A percentile compares a stretch with the other conserved stretches of the same genome.
These are phyloP conservation scores for Drosophila obscura DNA, from an alignment of 1,140 invertebrate species.

Conservation along the genomic window DNA sequence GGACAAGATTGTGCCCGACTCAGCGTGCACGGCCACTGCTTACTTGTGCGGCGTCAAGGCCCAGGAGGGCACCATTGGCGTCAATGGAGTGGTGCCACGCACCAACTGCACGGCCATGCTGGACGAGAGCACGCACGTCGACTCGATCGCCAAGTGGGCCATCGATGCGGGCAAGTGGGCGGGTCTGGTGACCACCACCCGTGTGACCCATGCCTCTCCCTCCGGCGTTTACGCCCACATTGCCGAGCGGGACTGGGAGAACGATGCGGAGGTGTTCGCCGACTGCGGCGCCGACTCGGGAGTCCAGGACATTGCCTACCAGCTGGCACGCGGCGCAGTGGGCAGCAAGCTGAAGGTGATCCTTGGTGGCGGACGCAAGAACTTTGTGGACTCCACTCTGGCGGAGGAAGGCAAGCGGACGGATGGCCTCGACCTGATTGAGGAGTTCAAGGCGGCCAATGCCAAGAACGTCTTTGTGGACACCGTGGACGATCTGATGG, in stretches of 20 bases:
- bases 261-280: conserved; percentile 86
- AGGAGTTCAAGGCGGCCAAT: conserved; percentile 86
- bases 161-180: conserved; percentile 89
- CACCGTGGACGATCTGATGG: conserved; percentile 85
- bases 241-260: conserved; percentile 91
- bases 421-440: conserved; percentile 88
- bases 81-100: conserved; percentile 87
- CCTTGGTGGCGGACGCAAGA: conserved; percentile 89
- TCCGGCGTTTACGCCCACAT: conserved; percentile 89
- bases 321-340: conserved; percentile 88
- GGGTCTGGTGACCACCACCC: conserved; percentile 92
- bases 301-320: conserved; percentile 90
- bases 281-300: conserved; percentile 74
- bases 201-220: conserved; percentile 92
- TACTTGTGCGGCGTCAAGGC: conserved; percentile 93
- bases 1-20: conserved; percentile 92
- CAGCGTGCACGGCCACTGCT: conserved; percentile 90
- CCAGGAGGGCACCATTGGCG: conserved; percentile 90
- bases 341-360: conserved; percentile 87
- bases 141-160: conserved; percentile 90
- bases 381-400: conserved; percentile 86
- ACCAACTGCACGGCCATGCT: conserved; percentile 86
- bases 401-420: conserved; percentile 84
- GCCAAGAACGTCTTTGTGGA: conserved; percentile 86
- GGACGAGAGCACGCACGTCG: conserved; percentile 85